These are phyloP conservation scores for Lichenostomus cassidix DNA, from an alignment of 2,113 vertebrate species.

Conservation along the genomic window DNA sequence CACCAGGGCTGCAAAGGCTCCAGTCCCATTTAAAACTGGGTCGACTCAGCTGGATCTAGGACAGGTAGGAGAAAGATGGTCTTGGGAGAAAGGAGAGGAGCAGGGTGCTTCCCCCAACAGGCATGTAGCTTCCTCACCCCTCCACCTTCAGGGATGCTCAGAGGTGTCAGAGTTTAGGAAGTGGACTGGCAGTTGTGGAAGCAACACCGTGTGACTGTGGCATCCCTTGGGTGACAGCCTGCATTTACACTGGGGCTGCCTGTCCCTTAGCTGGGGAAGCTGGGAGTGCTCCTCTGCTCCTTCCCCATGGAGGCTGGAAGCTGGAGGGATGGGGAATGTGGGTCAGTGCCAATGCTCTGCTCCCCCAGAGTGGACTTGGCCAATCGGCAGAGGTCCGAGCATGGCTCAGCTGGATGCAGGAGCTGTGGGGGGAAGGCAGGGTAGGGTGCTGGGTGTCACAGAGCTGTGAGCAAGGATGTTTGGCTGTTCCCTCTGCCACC, in stretches of 20 bases:
- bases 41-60: neutral
- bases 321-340: neutral
- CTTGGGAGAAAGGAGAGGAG: neutral
- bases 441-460: neutral
- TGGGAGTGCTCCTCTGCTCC: neutral
- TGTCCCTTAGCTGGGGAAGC: neutral
- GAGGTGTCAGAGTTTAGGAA: neutral
- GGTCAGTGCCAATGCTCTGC: neutral
- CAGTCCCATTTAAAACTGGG: constrained; percentile 29
- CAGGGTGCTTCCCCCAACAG: neutral
- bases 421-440: neutral
- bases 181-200: neutral
- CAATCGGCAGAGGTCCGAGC: neutral
- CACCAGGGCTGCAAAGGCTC: neutral
- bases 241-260: neutral
- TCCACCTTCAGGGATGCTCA: neutral
- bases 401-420: fast-evolving
- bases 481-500: neutral
- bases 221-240: fast-evolving
- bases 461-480: neutral
- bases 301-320: neutral
- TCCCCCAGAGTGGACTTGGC: neutral
- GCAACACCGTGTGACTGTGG: fast-evolving
- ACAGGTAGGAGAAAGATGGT: neutral
- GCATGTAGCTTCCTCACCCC: neutral